These are phyloP conservation scores for Dasypogon diadema DNA, from an alignment of 2,888 invertebrate species.

Conservation along the genomic window DNA sequence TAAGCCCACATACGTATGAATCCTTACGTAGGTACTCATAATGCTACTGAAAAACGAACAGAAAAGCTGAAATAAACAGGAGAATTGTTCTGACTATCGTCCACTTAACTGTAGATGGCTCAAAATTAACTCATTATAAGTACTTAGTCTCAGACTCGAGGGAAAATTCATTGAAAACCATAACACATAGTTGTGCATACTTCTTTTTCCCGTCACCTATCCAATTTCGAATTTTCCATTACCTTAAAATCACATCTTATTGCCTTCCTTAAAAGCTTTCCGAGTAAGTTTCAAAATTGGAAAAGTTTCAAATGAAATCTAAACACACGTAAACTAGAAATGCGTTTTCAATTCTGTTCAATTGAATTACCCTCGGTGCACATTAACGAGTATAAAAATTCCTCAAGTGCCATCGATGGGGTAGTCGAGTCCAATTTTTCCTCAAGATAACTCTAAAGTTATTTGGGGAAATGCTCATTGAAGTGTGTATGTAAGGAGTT, in stretches of 20 bases:
- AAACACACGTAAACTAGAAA: constrained; percentile 3
- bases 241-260: background rate
- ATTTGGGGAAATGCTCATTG: constrained; percentile 24
- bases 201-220: background rate
- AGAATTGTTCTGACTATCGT: too few relatives aligned
- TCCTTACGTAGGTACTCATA: too few relatives aligned
- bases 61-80: too few relatives aligned
- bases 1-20: too few relatives aligned
- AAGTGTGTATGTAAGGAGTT: constrained; percentile 26
- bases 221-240: constrained; percentile 1
- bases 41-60: too few relatives aligned
- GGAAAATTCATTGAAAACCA: too few relatives aligned
- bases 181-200: too few relatives aligned
- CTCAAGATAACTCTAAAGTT: constrained; percentile 34
- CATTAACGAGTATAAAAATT: constrained; percentile 25
- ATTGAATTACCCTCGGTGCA: constrained; percentile 32
- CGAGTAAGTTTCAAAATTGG: constrained; percentile 9
- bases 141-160: too few relatives aligned
- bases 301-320: constrained; percentile 5
- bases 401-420: constrained; percentile 28
- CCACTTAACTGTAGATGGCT: too few relatives aligned
- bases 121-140: too few relatives aligned
- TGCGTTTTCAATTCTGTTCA: constrained; percentile 21
- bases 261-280: background rate
- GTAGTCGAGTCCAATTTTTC: constrained; percentile 28